phyloP scores from a whole-genome alignment of 2,797 vertebrate species.

The Falco rusticolus region DNA sequence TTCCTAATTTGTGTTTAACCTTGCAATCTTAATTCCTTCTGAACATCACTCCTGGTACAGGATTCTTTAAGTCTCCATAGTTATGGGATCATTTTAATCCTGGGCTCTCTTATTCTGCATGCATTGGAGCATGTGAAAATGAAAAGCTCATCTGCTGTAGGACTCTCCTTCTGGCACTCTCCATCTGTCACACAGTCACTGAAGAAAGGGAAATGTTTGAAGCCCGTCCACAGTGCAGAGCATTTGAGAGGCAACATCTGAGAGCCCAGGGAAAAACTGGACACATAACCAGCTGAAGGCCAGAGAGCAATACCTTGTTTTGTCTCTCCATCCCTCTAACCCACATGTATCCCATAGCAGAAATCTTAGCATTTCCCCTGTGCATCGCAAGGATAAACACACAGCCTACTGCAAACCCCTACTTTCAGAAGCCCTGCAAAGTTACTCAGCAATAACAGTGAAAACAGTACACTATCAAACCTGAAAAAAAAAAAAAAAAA shows the following conservation, averaged over 20 bases:
- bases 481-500: neutral
- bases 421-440: neutral
- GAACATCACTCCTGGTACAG: neutral
- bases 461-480: conserved; percentile 14
- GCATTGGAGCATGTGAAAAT: neutral
- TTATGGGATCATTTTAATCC: neutral
- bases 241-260: conserved; percentile 44
- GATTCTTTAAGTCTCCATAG: neutral
- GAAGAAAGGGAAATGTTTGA: neutral
- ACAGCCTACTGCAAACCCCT: neutral
- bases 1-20: neutral
- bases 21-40: neutral
- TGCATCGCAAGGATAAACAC: conserved; percentile 15
- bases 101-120: neutral
- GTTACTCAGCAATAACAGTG: neutral
- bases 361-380: conserved; percentile 13
- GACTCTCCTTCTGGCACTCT: neutral
- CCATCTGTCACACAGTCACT: neutral
- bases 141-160: neutral
- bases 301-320: conserved; percentile 45
- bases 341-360: neutral
- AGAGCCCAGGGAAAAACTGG: conserved; percentile 14
- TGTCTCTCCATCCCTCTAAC: conserved; percentile 6
- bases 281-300: neutral
- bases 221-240: conserved; percentile 17